Evolutionary conservation across 1,140 invertebrate genomes (phyloP), one percentile per base, ranked within the genome.

Genomic region (Ephestia elutella): DNA sequence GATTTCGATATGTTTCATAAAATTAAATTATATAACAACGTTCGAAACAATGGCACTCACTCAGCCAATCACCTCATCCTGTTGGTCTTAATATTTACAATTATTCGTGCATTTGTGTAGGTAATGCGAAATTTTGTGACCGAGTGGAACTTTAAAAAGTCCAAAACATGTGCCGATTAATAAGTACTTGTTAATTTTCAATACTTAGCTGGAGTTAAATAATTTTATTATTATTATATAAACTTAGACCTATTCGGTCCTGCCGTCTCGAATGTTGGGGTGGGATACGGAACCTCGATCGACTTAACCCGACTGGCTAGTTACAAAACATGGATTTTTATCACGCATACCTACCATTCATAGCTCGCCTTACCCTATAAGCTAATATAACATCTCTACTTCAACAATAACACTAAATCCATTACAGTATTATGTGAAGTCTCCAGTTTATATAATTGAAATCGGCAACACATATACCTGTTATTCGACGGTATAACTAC

Each of bases 1-100:
- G 75, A 77, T 62, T 79, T 78, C 82, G 85, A 87, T 87, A 87
- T 87, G 85, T 87, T 79, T 71, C 65, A 63, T 61, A 81, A 76
- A 80, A 80, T 77, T 78, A 80, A 69, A 75, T 80, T 78, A 73
- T 65, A 78, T 76, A 83, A 78, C 73, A 78, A 75, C 65, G 79
- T 68, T 73, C 63, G 68, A 73, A 80, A 78, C 73, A 75, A 87
- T 87, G 84, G 84, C 84, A 87, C 83, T 68, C 68, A 61, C 75
- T 73, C 68, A 78, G 82, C 84, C 78, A 80, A 78, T 73, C 57
- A 51, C 59, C 38, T 44, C 13, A 2, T 15, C 15, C 38, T 44
- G 38, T 44, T 44, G 38, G 61, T 65, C 57, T 65, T 55, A 54
- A 21, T 54, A 13, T n/a, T 62, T n/a, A 54, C 49, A 44, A 15